These are phyloP conservation scores for Cherax destructor DNA, from an alignment of 1,140 invertebrate genomes.

Conservation along the genomic window DNA sequence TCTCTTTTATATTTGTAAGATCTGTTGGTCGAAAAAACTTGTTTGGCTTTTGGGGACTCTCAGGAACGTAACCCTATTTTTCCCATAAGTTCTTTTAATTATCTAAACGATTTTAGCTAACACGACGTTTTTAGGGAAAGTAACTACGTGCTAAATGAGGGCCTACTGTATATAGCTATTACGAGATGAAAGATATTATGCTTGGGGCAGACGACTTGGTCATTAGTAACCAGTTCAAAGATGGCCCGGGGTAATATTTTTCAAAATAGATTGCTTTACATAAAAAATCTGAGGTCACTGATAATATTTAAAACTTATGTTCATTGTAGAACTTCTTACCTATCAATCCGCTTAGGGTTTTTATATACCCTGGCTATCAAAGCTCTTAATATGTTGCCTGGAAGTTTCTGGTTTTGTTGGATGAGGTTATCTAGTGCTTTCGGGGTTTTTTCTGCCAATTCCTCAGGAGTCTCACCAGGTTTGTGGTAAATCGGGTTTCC, in stretches of 20 bases:
- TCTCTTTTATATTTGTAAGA: too few relatives aligned
- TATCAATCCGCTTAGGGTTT: conserved; percentile 38
- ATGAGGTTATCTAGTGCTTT: conserved; percentile 83
- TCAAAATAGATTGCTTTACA: background rate
- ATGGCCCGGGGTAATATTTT: background rate
- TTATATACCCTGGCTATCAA: conserved; percentile 81
- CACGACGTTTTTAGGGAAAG: too few relatives aligned
- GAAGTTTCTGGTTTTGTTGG: conserved; percentile 86
- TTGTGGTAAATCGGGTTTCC: conserved; percentile 89
- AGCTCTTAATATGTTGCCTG: conserved; percentile 89
- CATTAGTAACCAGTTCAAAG: background rate
- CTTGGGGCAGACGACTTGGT: background rate
- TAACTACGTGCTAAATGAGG: too few relatives aligned
- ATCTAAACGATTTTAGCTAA: too few relatives aligned
- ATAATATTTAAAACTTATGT: background rate
- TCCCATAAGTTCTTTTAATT: too few relatives aligned
- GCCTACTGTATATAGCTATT: too few relatives aligned
- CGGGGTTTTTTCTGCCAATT: conserved; percentile 85
- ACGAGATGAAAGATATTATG: background rate
- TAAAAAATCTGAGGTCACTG: background rate
- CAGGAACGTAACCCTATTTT: too few relatives aligned
- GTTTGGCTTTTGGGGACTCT: too few relatives aligned
- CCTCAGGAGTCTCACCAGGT: conserved; percentile 83
- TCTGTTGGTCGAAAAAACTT: too few relatives aligned
- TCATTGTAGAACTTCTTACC: background rate